Evolutionary conservation across 2,113 vertebrate species (phyloP).

Genomic region (Mesoclemmys tuberculata): DNA sequence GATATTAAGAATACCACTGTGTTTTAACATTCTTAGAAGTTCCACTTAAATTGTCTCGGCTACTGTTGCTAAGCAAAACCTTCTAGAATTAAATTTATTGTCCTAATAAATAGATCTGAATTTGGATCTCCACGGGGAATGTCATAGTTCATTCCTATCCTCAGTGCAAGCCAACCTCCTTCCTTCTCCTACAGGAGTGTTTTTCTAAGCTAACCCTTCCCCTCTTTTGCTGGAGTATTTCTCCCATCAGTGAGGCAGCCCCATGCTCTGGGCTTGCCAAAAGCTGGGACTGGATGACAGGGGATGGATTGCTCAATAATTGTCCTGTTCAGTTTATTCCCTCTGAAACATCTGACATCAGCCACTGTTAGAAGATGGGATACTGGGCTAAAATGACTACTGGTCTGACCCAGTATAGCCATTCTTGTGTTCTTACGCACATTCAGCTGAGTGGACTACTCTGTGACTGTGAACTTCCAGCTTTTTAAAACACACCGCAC

Average conservation of each 20-base stretch:
- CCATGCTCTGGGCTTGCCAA: too few relatives aligned
- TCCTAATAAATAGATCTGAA: constrained; percentile 57
- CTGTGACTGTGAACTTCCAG: background rate
- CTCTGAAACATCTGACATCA: background rate
- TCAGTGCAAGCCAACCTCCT: background rate
- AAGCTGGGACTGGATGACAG: background rate
- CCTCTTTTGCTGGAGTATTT: constrained; percentile 33
- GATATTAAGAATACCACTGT: background rate
- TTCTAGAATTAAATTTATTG: constrained; percentile 19
- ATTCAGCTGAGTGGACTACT: background rate
- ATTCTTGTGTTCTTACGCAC: background rate
- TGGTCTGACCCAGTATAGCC: background rate
- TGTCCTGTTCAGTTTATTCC: background rate
- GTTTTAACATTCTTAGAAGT: constrained; percentile 15
- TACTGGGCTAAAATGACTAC: background rate
- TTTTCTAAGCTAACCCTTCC: constrained; percentile 12
- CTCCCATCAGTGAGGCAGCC: background rate
- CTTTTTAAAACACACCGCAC: background rate
- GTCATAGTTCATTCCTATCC: background rate
- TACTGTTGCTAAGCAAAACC: constrained; percentile 52
- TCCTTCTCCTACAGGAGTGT: constrained; percentile 17
- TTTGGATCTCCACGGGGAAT: background rate
- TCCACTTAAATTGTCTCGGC: constrained; percentile 30
- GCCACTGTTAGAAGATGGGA: background rate
- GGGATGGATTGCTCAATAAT: too few relatives aligned